Evolutionary conservation across 2,113 vertebrate species (phyloP).

Genomic region (Pygoscelis antarcticus): DNA sequence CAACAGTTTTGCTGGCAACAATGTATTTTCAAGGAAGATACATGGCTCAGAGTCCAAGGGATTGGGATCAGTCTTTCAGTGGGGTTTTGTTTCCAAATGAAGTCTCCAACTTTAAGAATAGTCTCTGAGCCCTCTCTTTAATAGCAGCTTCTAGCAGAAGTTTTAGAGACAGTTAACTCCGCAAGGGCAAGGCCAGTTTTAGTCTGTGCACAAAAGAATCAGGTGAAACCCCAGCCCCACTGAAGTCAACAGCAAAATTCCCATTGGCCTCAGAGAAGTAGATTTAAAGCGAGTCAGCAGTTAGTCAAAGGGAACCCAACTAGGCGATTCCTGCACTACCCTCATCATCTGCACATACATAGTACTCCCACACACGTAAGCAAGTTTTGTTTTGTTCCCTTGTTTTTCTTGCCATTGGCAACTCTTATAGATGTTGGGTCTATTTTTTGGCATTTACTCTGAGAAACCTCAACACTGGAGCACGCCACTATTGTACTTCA

Average conservation of each 20-base stretch:
- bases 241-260: slow-evolving; percentile 29
- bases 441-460: slow-evolving; percentile 66
- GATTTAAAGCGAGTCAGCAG: slow-evolving; percentile 32
- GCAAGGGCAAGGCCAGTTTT: slow-evolving; percentile 37
- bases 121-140: slow-evolving; percentile 46
- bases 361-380: neutral
- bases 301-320: slow-evolving; percentile 31
- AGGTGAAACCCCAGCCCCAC: slow-evolving; percentile 4
- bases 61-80: slow-evolving; percentile 16
- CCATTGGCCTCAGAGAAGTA: slow-evolving; percentile 15
- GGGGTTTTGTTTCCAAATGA: slow-evolving; percentile 58
- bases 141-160: slow-evolving; percentile 53
- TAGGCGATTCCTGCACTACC: neutral
- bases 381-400: slow-evolving; percentile 42
- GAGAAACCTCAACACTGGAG: slow-evolving; percentile 58
- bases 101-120: slow-evolving; percentile 35
- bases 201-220: slow-evolving; percentile 17
- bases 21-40: slow-evolving; percentile 51
- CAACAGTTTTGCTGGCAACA: slow-evolving; percentile 51
- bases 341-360: neutral
- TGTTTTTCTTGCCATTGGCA: slow-evolving; percentile 40
- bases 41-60: slow-evolving; percentile 59
- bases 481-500: neutral
- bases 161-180: slow-evolving; percentile 10
- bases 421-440: neutral